Conservation (phyloP, 2,797 vertebrate species). For the Myotis daubentonii region DNA sequence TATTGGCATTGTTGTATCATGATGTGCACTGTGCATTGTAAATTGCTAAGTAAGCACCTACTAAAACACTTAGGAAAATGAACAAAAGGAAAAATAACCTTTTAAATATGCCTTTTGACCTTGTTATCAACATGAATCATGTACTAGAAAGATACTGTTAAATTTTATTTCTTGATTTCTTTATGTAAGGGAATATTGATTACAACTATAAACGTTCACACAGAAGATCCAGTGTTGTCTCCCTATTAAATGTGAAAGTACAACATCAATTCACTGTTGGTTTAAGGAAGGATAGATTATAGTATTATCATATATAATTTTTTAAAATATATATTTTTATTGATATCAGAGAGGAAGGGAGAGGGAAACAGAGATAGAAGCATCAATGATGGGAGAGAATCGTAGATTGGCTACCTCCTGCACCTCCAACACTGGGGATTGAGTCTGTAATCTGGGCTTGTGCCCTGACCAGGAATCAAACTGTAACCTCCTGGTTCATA, state of each 20-base stretch:
- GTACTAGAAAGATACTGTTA: neutral
- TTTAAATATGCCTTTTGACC: constrained; percentile 37
- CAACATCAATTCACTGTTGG: neutral
- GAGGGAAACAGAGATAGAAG: too few relatives aligned
- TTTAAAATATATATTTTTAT: too few relatives aligned
- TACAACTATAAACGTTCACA: neutral
- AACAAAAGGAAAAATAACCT: constrained; percentile 18
- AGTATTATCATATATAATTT: neutral
- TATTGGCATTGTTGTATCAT: neutral
- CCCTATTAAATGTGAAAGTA: neutral
- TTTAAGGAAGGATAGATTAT: neutral
- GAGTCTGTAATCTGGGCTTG: too few relatives aligned
- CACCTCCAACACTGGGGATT: too few relatives aligned
- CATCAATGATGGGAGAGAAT: too few relatives aligned
- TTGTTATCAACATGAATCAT: neutral
- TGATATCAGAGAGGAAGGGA: too few relatives aligned
- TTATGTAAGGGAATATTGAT: neutral
- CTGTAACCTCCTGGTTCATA: too few relatives aligned
- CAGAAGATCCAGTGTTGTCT: neutral
- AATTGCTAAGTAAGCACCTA: neutral
- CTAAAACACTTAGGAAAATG: constrained; percentile 4
- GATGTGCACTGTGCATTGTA: neutral
- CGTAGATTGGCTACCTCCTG: too few relatives aligned
- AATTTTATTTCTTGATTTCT: accelerated
- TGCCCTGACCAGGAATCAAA: too few relatives aligned